Base-by-base conservation (phyloP, 2,888 invertebrate species). In the Ditula angustiorana region DNA sequence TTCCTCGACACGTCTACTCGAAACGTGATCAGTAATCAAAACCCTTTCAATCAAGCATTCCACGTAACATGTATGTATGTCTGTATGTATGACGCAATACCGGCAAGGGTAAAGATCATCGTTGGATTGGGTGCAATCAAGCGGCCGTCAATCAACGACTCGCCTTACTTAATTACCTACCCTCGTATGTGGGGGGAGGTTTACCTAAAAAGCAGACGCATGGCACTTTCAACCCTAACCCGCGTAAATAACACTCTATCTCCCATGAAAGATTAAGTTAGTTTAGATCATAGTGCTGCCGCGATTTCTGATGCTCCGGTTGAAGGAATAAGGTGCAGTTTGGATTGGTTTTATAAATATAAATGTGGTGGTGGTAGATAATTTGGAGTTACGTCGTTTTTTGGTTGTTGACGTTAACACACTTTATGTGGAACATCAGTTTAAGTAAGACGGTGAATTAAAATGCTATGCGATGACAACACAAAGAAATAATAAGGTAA, bases 161-260 rank as follows among this genome's bases (percentile, higher is more conserved):
- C 67, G 67, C 68, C 66, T 68, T 69, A 69, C 69, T 68, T 69
- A 68, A 69, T 69, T 69, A 69, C 66, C 67, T 60, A 56, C 47
- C 44, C 61, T 64, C 61, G 49, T 37, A 55, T 60, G 65, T 66
- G 41, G 55, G 53, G 52, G 35, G n/a, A 41, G 30, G 61, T 30
- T 35, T 61, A 61, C 46, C 46, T 53, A 64, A 53, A 58, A 46
- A 30, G 10, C 16, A 19, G 5, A 35, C 4, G 10, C 33, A 23
- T 19, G 8, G 3, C 4, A 58, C 0, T 44, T 11, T 35, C 26
- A 44, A 44, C 50, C 24, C 26, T 58, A 63, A 26, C 33, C 10
- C 44, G 11, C 1, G 8, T 3, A 0, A 3, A n/a, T 13, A 57
- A 23, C 19, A 50, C 24, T 26, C 1, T 24, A 50, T 3, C 24